A percentile compares a stretch with the other conserved stretches of the same genome.
Conservation (phyloP, 2,888 invertebrate genomes). For the Ditula angustiorana region DNA sequence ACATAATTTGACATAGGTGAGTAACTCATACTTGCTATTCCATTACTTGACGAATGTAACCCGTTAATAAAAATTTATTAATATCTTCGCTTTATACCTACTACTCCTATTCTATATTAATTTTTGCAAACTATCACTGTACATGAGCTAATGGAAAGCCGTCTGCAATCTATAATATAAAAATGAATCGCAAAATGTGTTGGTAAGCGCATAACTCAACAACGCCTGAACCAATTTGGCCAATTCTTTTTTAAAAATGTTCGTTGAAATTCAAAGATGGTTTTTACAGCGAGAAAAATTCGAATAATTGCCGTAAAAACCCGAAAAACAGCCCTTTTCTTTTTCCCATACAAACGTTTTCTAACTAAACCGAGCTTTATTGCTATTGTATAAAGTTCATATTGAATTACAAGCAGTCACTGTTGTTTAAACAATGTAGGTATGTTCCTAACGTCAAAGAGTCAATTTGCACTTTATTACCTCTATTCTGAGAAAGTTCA, state of each 20-base stretch:
- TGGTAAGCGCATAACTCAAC: constrained; percentile 41
- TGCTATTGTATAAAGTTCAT: constrained; percentile 40
- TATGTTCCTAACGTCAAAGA: constrained; percentile 41
- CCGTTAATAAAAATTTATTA: no score
- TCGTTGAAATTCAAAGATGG: no score
- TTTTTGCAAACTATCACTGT: no score
- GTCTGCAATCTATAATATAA: no score
- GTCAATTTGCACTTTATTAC: constrained; percentile 29
- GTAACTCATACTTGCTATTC: no score
- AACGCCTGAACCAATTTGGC: constrained; percentile 38
- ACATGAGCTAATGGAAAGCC: no score
- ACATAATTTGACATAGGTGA: no score
- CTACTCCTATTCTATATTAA: no score
- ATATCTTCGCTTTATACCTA: no score
- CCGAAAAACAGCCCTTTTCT: constrained; percentile 4
- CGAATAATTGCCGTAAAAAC: constrained; percentile 16
- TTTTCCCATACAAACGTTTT: constrained; percentile 26
- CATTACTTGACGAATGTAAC: no score
- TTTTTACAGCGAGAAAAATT: constrained; percentile 34
- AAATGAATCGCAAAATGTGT: constrained; percentile 40
- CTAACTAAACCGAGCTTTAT: constrained; percentile 38
- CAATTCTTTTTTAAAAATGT: no score
- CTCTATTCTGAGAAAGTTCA: constrained; percentile 15
- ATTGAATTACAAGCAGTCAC: constrained; percentile 44
- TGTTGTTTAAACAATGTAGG: constrained; percentile 46